Evolutionary conservation across 1,140 invertebrate genomes (phyloP).

Genomic region (Pachyrhynchus sulphureomaculatus): DNA sequence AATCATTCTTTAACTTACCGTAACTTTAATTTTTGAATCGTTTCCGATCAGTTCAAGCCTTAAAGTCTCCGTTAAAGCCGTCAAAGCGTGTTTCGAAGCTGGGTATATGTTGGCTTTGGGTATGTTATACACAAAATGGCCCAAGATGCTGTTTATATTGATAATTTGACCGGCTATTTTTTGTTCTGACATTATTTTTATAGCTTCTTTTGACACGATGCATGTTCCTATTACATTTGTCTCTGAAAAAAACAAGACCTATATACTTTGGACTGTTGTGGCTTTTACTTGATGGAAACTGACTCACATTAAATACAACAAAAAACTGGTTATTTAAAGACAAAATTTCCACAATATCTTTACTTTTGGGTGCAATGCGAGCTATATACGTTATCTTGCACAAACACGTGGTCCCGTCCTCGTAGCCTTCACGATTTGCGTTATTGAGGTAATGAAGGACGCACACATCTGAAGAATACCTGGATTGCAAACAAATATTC

Average conservation of each 20-base stretch:
- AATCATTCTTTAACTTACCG: conserved; percentile 47
- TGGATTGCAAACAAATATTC: too few relatives aligned
- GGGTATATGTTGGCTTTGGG: conserved; percentile 57
- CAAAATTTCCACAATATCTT: too few relatives aligned
- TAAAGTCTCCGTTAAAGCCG: conserved; percentile 60
- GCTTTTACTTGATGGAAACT: too few relatives aligned
- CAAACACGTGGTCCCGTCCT: too few relatives aligned
- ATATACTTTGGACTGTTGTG: too few relatives aligned
- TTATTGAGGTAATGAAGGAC: too few relatives aligned
- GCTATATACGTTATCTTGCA: too few relatives aligned
- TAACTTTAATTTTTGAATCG: conserved; percentile 56
- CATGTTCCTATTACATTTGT: conserved; percentile 52
- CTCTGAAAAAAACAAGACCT: conserved; percentile 18
- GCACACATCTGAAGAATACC: too few relatives aligned
- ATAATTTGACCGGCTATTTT: conserved; percentile 39
- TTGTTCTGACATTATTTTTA: conserved; percentile 46
- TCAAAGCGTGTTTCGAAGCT: conserved; percentile 62
- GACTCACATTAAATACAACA: too few relatives aligned
- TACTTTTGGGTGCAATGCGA: too few relatives aligned
- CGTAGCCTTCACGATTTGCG: too few relatives aligned
- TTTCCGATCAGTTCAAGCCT: conserved; percentile 54
- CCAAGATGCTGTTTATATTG: conserved; percentile 48
- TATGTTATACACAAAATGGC: conserved; percentile 42
- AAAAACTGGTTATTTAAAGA: too few relatives aligned
- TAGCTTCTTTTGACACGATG: conserved; percentile 58